Percentiles rank a stretch among this genome's conserved stretches.
These are phyloP conservation scores for Ahaetulla prasina DNA, from an alignment of 2,113 vertebrate species.

Conservation along the genomic window DNA sequence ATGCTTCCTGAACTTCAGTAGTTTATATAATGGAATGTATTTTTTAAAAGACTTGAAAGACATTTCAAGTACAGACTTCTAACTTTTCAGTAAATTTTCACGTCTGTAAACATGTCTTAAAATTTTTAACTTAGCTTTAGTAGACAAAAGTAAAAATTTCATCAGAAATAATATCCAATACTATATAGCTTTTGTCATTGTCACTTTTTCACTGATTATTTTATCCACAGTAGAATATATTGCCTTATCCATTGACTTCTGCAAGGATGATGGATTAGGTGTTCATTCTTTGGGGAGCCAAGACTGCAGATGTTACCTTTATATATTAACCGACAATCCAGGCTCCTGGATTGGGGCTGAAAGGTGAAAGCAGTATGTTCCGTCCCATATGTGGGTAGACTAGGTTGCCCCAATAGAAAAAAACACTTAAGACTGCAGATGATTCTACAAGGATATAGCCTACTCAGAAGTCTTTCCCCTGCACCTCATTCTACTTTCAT, in stretches of 20 bases:
- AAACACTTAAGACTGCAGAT: neutral
- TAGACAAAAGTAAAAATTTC: neutral
- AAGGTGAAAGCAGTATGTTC: no score
- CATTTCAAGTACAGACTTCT: neutral
- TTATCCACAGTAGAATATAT: neutral
- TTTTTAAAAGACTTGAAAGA: neutral
- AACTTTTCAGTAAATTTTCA: neutral
- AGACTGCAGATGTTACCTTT: neutral
- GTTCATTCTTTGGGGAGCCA: neutral
- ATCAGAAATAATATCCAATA: neutral
- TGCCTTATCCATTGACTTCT: neutral
- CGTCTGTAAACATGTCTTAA: neutral
- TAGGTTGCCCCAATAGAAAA: no score
- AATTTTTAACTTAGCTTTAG: neutral
- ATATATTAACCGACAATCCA: no score
- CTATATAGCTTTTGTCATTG: neutral
- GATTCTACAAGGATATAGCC: neutral
- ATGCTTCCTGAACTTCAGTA: neutral
- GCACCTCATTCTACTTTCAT: neutral
- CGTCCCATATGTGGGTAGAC: no score
- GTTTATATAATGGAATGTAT: neutral
- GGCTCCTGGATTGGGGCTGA: no score
- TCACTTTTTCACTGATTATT: neutral
- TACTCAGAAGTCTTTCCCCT: neutral
- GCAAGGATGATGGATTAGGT: neutral